Percentiles rank a stretch among this genome's conserved stretches.
Conservation (phyloP, 1,140 invertebrate genomes). For the Bactericera cockerelli region DNA sequence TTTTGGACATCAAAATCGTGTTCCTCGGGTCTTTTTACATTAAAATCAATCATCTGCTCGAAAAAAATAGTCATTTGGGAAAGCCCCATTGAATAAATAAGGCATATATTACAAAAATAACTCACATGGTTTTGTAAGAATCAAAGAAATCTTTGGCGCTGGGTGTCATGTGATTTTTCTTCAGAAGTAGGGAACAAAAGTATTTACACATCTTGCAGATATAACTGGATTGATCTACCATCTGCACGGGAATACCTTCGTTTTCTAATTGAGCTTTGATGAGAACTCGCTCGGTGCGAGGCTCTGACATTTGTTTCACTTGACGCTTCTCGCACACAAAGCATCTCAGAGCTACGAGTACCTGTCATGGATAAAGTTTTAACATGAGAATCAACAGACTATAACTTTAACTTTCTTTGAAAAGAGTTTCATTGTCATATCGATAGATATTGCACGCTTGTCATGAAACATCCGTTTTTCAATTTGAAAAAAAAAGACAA, state of each 20-base stretch:
- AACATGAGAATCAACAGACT: too few relatives aligned
- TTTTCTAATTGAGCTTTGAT: not conserved
- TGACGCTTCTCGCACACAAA: not conserved
- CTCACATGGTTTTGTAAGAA: not conserved
- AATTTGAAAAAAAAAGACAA: too few relatives aligned
- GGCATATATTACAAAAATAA: too few relatives aligned
- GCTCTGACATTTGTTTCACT: not conserved
- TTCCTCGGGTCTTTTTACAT: too few relatives aligned
- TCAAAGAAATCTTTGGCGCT: not conserved
- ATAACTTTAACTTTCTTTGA: too few relatives aligned
- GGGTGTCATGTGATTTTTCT: not conserved
- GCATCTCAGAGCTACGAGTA: not conserved
- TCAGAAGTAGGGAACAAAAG: not conserved
- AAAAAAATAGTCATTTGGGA: too few relatives aligned
- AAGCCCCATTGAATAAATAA: too few relatives aligned
- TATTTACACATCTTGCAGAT: not conserved
- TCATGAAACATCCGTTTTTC: too few relatives aligned
- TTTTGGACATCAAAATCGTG: too few relatives aligned
- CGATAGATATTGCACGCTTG: too few relatives aligned
- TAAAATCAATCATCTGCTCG: too few relatives aligned
- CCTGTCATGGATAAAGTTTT: not conserved
- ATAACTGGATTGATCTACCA: not conserved
- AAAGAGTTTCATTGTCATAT: too few relatives aligned
- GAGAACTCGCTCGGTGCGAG: not conserved
- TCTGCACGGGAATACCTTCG: not conserved